Base-by-base conservation (phyloP, 2,113 vertebrate species). In the Pipra filicauda region DNA sequence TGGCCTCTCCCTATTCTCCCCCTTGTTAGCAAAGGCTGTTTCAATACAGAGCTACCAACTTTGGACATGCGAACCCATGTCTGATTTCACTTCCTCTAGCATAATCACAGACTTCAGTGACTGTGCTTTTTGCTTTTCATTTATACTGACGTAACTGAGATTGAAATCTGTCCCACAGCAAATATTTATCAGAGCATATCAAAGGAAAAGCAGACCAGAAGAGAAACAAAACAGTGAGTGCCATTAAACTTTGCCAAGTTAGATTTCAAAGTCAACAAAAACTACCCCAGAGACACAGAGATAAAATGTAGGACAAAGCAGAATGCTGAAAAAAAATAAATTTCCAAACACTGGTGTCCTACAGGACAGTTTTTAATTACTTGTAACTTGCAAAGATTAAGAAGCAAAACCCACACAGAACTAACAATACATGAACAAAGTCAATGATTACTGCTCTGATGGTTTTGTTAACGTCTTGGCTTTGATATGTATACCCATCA, bases 191-290 rank as follows among this genome's bases (percentile, higher is more conserved):
- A 57, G 71, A 85, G 67, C 91, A 51, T 71, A 92, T 86, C 79
- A 92, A 95, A 95, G 76, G 69, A 80, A 91, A 88, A 95, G 49
- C 66, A 66, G 55, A 85, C 30, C 81, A 92, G 74, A 91, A 93
- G 49, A 93, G 89, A 94, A 96, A 75, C 73, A 83, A 62, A 96
- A 82, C 89, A 96, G 81, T 0, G 1, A 91, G 64, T 54, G 49
- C 77, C 77, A 46, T 72, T 91, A 72, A 88, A 89, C 78, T 91
- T 89, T 75, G 94, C 94, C 74, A 89, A 96, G 71, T 78, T 4
- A 93, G 74, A 89, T 94, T 90, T 93, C 64, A 90, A 96, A 95
- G 91, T 83, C 81, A 83, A 37, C 62, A 82, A 73, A 93, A 88
- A 91, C 49, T 49, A 77, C 64, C 33, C 76, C 14, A 23, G 87